These are phyloP conservation scores for Leptopilina myrica DNA, from an alignment of 2,888 invertebrate genomes.

Conservation along the genomic window DNA sequence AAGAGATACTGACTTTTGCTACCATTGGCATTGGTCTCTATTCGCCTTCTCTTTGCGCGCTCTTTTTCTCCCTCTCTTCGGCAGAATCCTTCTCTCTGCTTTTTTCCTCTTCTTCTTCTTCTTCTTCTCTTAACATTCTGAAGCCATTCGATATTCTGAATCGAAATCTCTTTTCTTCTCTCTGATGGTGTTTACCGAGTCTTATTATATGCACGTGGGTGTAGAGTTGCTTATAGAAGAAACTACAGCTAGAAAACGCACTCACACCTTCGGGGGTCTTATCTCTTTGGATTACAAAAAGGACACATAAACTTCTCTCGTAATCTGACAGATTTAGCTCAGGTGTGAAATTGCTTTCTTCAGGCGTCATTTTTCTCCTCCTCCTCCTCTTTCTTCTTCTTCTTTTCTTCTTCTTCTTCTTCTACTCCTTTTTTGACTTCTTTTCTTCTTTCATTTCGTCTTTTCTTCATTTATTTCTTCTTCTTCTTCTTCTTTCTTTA, in stretches of 20 bases:
- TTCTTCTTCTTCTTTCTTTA: no score
- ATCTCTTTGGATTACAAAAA: conserved; percentile 26
- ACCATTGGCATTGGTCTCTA: conserved; percentile 73
- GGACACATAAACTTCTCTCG: conserved; percentile 6
- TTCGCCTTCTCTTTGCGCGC: conserved; percentile 63
- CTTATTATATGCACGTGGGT: conserved; percentile 65
- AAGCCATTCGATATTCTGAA: conserved; percentile 50
- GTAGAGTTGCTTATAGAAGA: conserved; percentile 52
- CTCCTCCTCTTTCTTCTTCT: not conserved
- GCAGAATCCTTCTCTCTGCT: conserved; percentile 54
- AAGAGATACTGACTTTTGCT: conserved; percentile 73
- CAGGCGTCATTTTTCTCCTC: not conserved
- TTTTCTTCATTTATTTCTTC: no score
- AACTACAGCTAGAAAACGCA: conserved; percentile 49
- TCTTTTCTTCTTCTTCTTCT: no score
- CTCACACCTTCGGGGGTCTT: conserved; percentile 49
- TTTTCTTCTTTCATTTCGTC: no score
- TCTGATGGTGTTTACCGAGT: conserved; percentile 60
- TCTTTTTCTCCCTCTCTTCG: conserved; percentile 53
- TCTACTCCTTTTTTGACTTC: no score
- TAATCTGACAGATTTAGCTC: conserved; percentile 35
- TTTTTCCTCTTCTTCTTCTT: conserved; percentile 56
- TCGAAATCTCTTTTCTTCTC: conserved; percentile 57
- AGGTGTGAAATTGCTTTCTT: conserved; percentile 29
- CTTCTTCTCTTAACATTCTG: conserved; percentile 52